Evolutionary conservation across 2,113 vertebrate genomes (phyloP).

Genomic region (Trichechus manatus): DNA sequence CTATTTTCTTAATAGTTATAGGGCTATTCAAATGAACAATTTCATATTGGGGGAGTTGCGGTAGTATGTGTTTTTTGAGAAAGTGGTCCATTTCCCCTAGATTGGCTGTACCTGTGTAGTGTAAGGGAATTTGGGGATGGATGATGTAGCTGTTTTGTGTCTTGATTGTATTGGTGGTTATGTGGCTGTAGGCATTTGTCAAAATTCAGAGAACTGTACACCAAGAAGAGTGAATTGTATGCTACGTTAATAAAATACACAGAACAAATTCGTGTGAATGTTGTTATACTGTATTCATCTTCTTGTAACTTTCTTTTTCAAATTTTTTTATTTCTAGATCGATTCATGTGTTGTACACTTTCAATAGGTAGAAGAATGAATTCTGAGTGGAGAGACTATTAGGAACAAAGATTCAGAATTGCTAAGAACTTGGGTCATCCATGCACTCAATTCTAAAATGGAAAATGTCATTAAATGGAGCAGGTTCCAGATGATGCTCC

Average conservation of each 20-base stretch:
- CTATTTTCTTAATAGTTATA: no score
- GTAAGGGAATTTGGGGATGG: not conserved
- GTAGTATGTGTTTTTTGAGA: no score
- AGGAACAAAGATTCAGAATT: not conserved
- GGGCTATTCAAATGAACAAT: no score
- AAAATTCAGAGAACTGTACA: slow-evolving; percentile 5
- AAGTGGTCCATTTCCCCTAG: no score
- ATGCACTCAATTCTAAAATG: not conserved
- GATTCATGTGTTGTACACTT: not conserved
- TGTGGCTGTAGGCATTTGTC: not conserved
- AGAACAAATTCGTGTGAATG: not conserved
- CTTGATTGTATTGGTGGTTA: not conserved
- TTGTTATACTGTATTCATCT: not conserved
- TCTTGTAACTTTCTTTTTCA: not conserved
- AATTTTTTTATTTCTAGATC: not conserved
- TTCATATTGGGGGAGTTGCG: no score
- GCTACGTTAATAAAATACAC: not conserved
- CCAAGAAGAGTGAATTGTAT: not conserved
- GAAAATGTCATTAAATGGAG: not conserved
- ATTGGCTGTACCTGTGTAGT: not conserved
- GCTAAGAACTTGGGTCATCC: not conserved
- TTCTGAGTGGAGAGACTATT: not conserved
- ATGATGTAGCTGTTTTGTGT: not conserved
- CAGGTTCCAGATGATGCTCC: not conserved
- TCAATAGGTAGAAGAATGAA: not conserved